Percentiles rank a stretch among this genome's conserved stretches.
These are phyloP conservation scores for Actinopyga echinites DNA, from an alignment of 53 echinoderm and acorn worm genomes.

Conservation along the genomic window DNA sequence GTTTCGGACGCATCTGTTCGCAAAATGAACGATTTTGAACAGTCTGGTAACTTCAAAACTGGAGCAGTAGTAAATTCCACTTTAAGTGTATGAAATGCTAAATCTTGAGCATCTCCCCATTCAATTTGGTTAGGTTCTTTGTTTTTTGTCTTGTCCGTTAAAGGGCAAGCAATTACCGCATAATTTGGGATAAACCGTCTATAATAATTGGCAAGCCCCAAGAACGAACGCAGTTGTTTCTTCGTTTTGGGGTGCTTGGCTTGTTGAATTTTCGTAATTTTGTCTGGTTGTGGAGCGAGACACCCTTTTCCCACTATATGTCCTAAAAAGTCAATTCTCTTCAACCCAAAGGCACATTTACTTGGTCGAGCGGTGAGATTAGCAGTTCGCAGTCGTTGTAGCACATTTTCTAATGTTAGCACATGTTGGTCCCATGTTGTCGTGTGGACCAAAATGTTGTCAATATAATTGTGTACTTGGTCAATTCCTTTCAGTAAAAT, in stretches of 20 bases:
- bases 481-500: constrained; percentile 17
- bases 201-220: constrained; percentile 29
- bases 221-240: constrained; percentile 42
- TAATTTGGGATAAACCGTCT: constrained; percentile 47
- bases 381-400: constrained; percentile 10
- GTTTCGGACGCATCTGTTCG: constrained; percentile 55
- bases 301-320: constrained; percentile 33
- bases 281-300: constrained; percentile 39
- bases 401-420: constrained; percentile 5
- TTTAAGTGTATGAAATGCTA: constrained; percentile 30
- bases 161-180: constrained; percentile 19
- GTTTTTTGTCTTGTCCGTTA: constrained; percentile 43
- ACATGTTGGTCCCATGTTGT: constrained; percentile 46
- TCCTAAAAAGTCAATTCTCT: constrained; percentile 26
- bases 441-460: constrained; percentile 51
- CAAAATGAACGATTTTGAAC: constrained; percentile 48
- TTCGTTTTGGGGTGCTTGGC: constrained; percentile 32
- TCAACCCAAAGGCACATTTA: constrained; percentile 40
- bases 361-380: constrained; percentile 34
- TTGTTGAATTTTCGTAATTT: constrained; percentile 19
- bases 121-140: constrained; percentile 20
- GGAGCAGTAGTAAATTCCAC: constrained; percentile 6
- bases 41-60: constrained; percentile 27
- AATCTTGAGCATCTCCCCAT: constrained; percentile 30
- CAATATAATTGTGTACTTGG: constrained; percentile 40